These are phyloP conservation scores for Ethmia dodecea DNA, from an alignment of 2,888 invertebrate genomes.

Conservation along the genomic window DNA sequence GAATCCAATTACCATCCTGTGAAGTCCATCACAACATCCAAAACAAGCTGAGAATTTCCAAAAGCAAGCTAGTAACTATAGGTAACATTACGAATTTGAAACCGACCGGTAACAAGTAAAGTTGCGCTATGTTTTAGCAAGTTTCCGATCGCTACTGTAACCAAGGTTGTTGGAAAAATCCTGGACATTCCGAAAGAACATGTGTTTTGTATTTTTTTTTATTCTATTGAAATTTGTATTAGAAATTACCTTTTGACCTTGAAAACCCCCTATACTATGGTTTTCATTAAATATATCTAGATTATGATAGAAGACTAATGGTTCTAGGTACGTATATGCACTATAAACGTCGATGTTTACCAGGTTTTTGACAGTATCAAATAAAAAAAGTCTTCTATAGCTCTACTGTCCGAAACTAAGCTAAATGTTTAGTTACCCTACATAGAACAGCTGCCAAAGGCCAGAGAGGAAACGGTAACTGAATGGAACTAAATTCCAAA, in stretches of 20 bases:
- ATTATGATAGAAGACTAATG: no score
- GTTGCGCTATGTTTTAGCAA: slow-evolving; percentile 69
- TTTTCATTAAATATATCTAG: no score
- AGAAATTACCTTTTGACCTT: no score
- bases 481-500: slow-evolving; percentile 73
- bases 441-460: slow-evolving; percentile 65
- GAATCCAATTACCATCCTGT: no score
- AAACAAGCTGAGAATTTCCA: slow-evolving; percentile 25
- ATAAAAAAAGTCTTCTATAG: no score
- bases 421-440: slow-evolving; percentile 27
- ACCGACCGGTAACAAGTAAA: slow-evolving; percentile 61
- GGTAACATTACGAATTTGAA: slow-evolving; percentile 58
- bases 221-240: no score
- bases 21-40: slow-evolving; percentile 1
- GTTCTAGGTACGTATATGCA: no score
- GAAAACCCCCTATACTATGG: no score
- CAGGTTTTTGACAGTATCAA: neutral
- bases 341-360: no score
- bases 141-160: slow-evolving; percentile 49
- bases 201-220: no score
- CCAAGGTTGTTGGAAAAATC: slow-evolving; percentile 23
- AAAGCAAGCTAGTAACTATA: slow-evolving; percentile 37
- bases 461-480: slow-evolving; percentile 69
- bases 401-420: neutral
- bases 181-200: no score